These are phyloP conservation scores for Hypomecis punctinalis DNA, from an alignment of 2,888 invertebrate species.

Conservation along the genomic window DNA sequence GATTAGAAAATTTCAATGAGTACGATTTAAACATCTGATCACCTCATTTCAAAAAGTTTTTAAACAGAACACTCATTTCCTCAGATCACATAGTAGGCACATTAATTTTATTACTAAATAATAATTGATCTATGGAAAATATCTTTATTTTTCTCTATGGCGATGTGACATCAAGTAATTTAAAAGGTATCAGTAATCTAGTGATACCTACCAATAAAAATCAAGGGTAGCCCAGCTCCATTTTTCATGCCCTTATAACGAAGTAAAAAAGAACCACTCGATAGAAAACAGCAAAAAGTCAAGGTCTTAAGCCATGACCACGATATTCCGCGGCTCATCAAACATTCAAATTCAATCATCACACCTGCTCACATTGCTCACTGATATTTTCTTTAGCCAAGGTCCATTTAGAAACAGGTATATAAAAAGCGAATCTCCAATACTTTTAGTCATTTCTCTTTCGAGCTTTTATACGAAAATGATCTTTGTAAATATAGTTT, in stretches of 20 bases:
- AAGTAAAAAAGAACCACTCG: constrained; percentile 23
- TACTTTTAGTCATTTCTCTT: constrained; percentile 25
- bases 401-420: constrained; percentile 55
- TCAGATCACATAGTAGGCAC: too few species aligned
- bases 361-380: constrained; percentile 75
- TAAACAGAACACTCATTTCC: too few species aligned
- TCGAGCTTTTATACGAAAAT: constrained; percentile 23
- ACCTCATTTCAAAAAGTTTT: too few species aligned
- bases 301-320: constrained; percentile 52
- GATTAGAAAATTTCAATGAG: too few species aligned
- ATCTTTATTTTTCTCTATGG: too few species aligned
- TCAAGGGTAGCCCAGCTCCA: constrained; percentile 3
- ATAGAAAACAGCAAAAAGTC: constrained; percentile 48
- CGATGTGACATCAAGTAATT: too few species aligned
- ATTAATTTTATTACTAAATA: too few species aligned
- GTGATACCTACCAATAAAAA: background rate
- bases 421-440: constrained; percentile 59
- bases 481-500: constrained; percentile 22
- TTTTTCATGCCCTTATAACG: background rate
- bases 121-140: too few species aligned
- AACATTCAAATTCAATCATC: constrained; percentile 81
- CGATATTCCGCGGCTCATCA: constrained; percentile 64
- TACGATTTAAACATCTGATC: too few species aligned
- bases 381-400: constrained; percentile 63
- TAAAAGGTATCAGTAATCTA: too few species aligned